Base-by-base conservation (phyloP, 2,888 invertebrate species). In the Pinctada fucata region DNA sequence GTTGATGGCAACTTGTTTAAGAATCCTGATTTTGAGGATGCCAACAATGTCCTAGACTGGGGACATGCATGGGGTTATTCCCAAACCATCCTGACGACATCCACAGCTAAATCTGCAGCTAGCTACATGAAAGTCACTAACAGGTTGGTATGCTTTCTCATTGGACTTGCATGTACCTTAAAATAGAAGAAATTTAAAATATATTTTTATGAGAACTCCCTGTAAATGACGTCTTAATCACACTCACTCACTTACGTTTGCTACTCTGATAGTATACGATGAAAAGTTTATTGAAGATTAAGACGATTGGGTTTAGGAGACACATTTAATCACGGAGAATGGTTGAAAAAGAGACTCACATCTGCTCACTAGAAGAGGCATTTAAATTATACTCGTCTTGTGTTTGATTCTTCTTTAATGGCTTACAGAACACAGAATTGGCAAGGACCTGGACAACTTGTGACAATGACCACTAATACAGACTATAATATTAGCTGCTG, bases 401-500 rank as follows among this genome's bases (percentile, higher is more conserved):
- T 13, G 13, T 6, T 58, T 58, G 6, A 10, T 58, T 31, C 31
- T 31, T 31, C 31, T 31, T 31, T 31, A 31, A 31, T 31, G 31
- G 6, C 6, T 58, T 58, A 10, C 58, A 79, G 79, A 72, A 76
- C 79, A 49, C n/a, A 50, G 2, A 47, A 47, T 47, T 79, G 71
- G 66, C 75, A 75, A 72, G 79, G 79, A 3, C 79, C 79, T 10
- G 68, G 69, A 0, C 79, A 79, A 47, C 52, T 72, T 16, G 47
- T 76, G 2, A 10, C n/a, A 5, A 8, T 79, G n/a, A n/a, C 31
- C 49, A 47, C 48, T 4, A 71, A 75, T 13, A 71, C 71, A 47
- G 58, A 69, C 16, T 79, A 79, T 68, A 10, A 13, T 3, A 64
- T 72, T 47, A 76, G 52, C n/a, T 75, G 71, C 8, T 52, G 48